These are phyloP conservation scores for Pararge aegeria DNA, from an alignment of 1,140 invertebrate species.

Conservation along the genomic window DNA sequence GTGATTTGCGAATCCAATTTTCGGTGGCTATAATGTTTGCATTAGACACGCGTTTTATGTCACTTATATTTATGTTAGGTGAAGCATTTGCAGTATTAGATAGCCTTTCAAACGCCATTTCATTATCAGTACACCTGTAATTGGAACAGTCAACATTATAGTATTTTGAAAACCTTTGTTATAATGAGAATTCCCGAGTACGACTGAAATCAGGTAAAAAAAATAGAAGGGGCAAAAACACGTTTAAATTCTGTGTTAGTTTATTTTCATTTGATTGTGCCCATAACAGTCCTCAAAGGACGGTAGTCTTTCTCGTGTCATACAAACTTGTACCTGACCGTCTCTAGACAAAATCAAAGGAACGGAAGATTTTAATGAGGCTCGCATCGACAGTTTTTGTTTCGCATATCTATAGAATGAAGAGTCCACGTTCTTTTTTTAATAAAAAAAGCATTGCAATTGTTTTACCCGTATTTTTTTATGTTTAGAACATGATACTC, in stretches of 20 bases:
- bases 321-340: slow-evolving; percentile 60
- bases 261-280: slow-evolving; percentile 47
- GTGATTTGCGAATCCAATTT: not conserved
- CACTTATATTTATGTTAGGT: slow-evolving; percentile 19
- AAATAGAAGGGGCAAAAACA: slow-evolving; percentile 11
- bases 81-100: slow-evolving; percentile 40
- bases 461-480: slow-evolving; percentile 1
- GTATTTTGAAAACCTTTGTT: not conserved
- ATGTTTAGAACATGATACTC: no score
- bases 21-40: slow-evolving; percentile 3
- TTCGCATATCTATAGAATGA: slow-evolving; percentile 45
- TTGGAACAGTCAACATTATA: slow-evolving; percentile 23
- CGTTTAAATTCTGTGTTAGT: slow-evolving; percentile 28
- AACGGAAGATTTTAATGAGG: slow-evolving; percentile 78
- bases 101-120: slow-evolving; percentile 14
- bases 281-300: slow-evolving; percentile 58
- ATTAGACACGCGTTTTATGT: slow-evolving; percentile 24
- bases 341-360: slow-evolving; percentile 73
- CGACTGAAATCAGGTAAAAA: not conserved
- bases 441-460: slow-evolving; percentile 13
- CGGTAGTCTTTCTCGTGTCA: slow-evolving; percentile 47
- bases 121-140: slow-evolving; percentile 31
- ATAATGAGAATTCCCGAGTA: not conserved
- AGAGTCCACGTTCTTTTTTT: slow-evolving; percentile 15
- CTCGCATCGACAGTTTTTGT: slow-evolving; percentile 68